These are phyloP conservation scores for Kradibia gibbosae DNA, from an alignment of 1,140 invertebrate species.

Conservation along the genomic window DNA sequence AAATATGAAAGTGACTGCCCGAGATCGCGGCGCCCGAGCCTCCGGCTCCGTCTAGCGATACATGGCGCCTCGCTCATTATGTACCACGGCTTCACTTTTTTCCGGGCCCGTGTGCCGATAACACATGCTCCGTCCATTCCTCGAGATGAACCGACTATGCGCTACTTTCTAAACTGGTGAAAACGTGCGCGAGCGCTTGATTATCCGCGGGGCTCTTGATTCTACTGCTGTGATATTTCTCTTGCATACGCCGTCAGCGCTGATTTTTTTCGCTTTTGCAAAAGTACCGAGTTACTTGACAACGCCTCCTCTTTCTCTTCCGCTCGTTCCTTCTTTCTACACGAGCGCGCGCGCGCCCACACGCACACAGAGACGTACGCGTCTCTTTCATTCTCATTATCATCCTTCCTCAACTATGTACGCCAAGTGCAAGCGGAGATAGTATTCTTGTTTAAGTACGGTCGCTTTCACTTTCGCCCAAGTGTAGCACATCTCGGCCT, in stretches of 20 bases:
- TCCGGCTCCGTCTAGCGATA: background rate
- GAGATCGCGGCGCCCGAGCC: conserved; percentile 34
- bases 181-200: background rate
- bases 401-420: background rate
- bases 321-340: too few relatives aligned
- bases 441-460: background rate
- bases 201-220: background rate
- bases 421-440: background rate
- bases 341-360: too few relatives aligned
- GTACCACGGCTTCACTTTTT: background rate
- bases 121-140: background rate
- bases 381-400: background rate
- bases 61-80: background rate
- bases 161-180: conserved; percentile 20
- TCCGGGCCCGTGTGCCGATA: background rate
- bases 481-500: background rate
- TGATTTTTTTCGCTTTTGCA: background rate
- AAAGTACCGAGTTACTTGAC: background rate
- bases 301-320: background rate
- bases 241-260: too few relatives aligned
- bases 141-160: background rate
- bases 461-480: conserved; percentile 4
- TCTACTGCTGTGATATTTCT: background rate
- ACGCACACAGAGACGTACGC: background rate
- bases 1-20: conserved; percentile 73